Conservation (phyloP, 2,888 invertebrate genomes). For the Nomada hirtipes region DNA sequence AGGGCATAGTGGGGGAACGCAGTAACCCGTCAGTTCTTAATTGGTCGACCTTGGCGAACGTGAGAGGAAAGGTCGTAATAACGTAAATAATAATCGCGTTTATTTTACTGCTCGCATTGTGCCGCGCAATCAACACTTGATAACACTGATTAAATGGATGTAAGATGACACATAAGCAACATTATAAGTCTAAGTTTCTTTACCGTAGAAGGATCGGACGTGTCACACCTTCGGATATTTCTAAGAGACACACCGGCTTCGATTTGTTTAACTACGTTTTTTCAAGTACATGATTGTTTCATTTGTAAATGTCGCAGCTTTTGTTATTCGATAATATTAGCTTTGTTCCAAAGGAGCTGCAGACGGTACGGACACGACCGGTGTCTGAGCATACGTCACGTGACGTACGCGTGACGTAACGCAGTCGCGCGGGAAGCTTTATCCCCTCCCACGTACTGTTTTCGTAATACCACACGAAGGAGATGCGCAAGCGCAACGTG, state of each 20-base stretch:
- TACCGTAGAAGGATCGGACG: slow-evolving; percentile 14
- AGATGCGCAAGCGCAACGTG: slow-evolving; percentile 59
- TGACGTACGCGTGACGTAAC: slow-evolving; percentile 78
- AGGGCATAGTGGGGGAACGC: slow-evolving; percentile 3
- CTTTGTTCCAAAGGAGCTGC: slow-evolving; percentile 41
- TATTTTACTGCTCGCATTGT: neutral
- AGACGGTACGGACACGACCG: slow-evolving; percentile 61
- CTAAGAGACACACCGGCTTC: neutral
- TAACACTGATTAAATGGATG: slow-evolving; percentile 1
- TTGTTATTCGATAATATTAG: slow-evolving; percentile 41
- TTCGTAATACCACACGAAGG: slow-evolving; percentile 82
- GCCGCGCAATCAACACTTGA: too few relatives aligned
- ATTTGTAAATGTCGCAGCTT: slow-evolving; percentile 8
- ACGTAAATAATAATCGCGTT: slow-evolving; percentile 14
- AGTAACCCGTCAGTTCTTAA: slow-evolving; percentile 42
- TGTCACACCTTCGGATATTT: slow-evolving; percentile 13
- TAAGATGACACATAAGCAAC: neutral
- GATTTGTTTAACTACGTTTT: neutral
- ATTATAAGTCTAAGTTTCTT: neutral
- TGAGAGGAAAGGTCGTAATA: slow-evolving; percentile 14
- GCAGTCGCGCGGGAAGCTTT: slow-evolving; percentile 76
- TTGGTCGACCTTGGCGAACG: slow-evolving; percentile 46
- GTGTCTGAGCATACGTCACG: slow-evolving; percentile 74
- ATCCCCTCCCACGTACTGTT: slow-evolving; percentile 81
- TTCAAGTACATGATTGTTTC: slow-evolving; percentile 10